phyloP scores from a whole-genome alignment of 1,140 invertebrate species.

The Nephotettix cincticeps region DNA sequence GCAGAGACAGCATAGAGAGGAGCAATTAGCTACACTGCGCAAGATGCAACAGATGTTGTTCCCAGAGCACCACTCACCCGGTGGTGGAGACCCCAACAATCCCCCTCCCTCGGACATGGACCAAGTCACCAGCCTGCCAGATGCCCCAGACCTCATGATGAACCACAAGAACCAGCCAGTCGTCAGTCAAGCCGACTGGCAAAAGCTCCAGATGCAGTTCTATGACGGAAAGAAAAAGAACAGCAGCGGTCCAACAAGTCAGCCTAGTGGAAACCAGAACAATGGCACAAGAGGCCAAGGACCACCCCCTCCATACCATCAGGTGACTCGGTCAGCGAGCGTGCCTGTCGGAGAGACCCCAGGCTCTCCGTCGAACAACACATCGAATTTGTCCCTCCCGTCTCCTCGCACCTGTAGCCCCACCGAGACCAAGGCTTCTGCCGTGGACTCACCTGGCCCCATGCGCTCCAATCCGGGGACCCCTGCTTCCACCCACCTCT shows the following conservation, averaged over 20 bases:
- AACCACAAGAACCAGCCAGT: slow-evolving; percentile 26
- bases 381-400: slow-evolving; percentile 67
- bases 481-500: slow-evolving; percentile 56
- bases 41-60: slow-evolving; percentile 93
- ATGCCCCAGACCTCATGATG: slow-evolving; percentile 21
- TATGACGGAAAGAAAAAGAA: slow-evolving; percentile 63
- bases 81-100: slow-evolving; percentile 45
- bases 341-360: slow-evolving; percentile 78
- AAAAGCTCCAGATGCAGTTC: slow-evolving; percentile 83
- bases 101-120: slow-evolving; percentile 30
- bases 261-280: neutral
- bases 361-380: slow-evolving; percentile 67
- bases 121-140: slow-evolving; percentile 24
- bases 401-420: slow-evolving; percentile 70
- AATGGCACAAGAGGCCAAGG: slow-evolving; percentile 57
- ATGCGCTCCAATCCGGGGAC: slow-evolving; percentile 64
- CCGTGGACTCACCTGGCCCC: slow-evolving; percentile 56
- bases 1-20: slow-evolving; percentile 90
- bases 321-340: slow-evolving; percentile 77
- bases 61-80: slow-evolving; percentile 44
- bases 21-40: slow-evolving; percentile 84
- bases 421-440: slow-evolving; percentile 58
- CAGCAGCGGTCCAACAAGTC: slow-evolving; percentile 39
- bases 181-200: slow-evolving; percentile 75
- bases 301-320: slow-evolving; percentile 83